Evolutionary conservation across 2,888 invertebrate species (phyloP), one percentile per base, ranked within the genome.

Genomic region (Caenorhabditis uteleia): DNA sequence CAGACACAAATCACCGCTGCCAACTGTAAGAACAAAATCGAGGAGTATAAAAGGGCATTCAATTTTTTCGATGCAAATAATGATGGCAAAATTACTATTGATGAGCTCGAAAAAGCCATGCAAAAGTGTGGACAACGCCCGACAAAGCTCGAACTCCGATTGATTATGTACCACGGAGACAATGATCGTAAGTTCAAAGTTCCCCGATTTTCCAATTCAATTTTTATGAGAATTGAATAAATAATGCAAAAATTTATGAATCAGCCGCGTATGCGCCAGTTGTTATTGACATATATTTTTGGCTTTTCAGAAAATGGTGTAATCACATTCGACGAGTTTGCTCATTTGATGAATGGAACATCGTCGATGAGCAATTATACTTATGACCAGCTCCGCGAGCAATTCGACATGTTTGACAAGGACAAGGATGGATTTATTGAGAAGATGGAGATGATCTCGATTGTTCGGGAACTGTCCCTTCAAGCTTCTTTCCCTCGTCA

Each of bases 391-490:
- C 75, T 82, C 25, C 68, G 69, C 29, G 74, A 77, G 43, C 80
- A 80, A 23, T 82, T 82, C 59, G 64, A 75, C 29, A 71, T 82
- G 70, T 82, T 82, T 38, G 82, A 82, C 62, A 76, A 73, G 65
- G 80, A 82, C 60, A 74, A 80, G 51, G 82, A 82, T 53, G 82
- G 82, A 10, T 81, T 61, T 73, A 82, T 82, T 58, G 77, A 77
- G 57, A 73, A 75, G 31, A 59, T 61, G 20, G 82, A 82, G 65
- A 81, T 82, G 82, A 71, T 72, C 33, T 61, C 67, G 29, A 74
- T 80, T 40, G 80, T 81, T 2, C 55, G 61, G 8, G 78, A 82
- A 55, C 64, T 82, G 31, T 68, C 73, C 3, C 71, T 82, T 12
- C 77, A 77, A 14, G 51, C 58, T 3, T 71, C 72, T 18, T 82